Percentiles rank a stretch among this genome's conserved stretches.
phyloP scores from a whole-genome alignment of 2,888 invertebrate genomes.

The Zhuqinia jingwanae region DNA sequence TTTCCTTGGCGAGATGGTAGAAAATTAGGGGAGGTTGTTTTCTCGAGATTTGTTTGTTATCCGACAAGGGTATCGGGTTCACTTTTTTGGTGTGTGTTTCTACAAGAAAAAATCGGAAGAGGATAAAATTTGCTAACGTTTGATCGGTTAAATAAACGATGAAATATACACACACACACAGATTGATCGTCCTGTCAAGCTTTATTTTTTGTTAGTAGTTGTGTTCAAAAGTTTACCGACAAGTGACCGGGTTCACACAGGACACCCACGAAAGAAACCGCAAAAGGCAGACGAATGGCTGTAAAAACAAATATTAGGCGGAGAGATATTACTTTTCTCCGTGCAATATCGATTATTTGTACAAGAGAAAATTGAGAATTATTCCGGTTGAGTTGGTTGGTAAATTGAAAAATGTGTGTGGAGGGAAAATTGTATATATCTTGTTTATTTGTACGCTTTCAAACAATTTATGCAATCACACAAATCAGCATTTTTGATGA shows the following conservation, averaged over 20 bases:
- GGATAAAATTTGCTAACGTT: too few species aligned
- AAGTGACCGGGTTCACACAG: not conserved
- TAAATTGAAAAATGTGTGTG: conserved; percentile 58
- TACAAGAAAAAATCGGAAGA: too few species aligned
- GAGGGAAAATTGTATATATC: not conserved
- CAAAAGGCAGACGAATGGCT: not conserved
- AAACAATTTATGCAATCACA: not conserved
- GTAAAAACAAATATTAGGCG: conserved; percentile 46
- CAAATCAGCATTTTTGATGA: not conserved
- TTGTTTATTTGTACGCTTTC: too few species aligned
- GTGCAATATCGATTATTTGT: conserved; percentile 65
- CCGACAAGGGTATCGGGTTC: conserved; percentile 68
- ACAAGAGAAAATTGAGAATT: conserved; percentile 65
- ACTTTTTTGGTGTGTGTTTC: too few species aligned
- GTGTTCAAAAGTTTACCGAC: not conserved
- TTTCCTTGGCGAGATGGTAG: not conserved
- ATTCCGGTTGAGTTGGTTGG: conserved; percentile 60
- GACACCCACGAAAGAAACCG: conserved; percentile 35
- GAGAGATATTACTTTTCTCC: not conserved
- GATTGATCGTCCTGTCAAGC: too few species aligned
- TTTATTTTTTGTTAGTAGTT: not conserved
- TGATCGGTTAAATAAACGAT: too few species aligned
- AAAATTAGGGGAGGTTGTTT: not conserved
- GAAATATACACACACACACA: too few species aligned
- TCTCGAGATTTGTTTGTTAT: not conserved